phyloP scores from a whole-genome alignment of 2,797 vertebrate genomes.

The Sarcophilus harrisii region DNA sequence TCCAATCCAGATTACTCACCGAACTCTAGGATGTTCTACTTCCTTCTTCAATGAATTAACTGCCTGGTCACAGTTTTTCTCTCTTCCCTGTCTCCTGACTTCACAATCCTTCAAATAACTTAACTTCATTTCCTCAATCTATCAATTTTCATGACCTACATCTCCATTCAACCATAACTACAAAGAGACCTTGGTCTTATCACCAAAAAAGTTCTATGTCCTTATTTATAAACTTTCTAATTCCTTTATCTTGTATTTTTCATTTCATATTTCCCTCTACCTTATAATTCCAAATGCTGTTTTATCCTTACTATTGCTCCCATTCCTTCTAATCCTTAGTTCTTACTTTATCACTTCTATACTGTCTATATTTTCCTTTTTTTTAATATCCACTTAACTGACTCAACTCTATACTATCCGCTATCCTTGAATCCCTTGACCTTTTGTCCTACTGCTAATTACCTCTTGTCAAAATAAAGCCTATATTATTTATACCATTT shows the following conservation, averaged over 20 bases:
- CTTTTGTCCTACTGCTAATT: not conserved
- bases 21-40: not conserved
- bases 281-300: not conserved
- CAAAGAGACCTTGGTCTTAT: not conserved
- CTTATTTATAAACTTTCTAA: not conserved
- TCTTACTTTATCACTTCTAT: not conserved
- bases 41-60: not conserved
- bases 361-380: not conserved
- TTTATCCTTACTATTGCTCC: not conserved
- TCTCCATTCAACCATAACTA: not conserved
- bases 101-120: not conserved
- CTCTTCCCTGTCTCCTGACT: not conserved
- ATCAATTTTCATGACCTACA: not conserved
- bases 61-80: not conserved
- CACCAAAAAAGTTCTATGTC: not conserved
- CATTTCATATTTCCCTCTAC: not conserved
- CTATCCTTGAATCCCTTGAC: not conserved
- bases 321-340: not conserved
- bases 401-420: not conserved
- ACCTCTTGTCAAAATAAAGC: not conserved
- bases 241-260: not conserved
- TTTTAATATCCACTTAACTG: not conserved
- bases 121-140: not conserved
- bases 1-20: not conserved
- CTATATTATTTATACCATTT: not conserved